Evolutionary conservation across 2,797 vertebrate species (phyloP).

Genomic region (Crocidura indochinensis): DNA sequence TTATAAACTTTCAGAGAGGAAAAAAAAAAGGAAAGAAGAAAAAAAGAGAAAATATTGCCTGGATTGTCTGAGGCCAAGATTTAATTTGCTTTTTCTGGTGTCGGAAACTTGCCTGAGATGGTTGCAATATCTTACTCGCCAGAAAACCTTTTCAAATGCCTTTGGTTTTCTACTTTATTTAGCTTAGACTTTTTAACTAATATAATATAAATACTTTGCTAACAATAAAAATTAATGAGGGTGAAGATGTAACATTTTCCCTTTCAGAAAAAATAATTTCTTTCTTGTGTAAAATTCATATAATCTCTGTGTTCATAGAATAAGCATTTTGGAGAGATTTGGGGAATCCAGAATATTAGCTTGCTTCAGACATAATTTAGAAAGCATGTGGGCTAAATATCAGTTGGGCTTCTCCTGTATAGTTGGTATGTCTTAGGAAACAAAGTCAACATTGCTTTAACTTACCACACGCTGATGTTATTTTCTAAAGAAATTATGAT

Average conservation of each 20-base stretch:
- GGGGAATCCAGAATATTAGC: conserved; percentile 16
- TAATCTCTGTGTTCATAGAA: conserved; percentile 17
- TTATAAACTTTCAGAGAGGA: conserved; percentile 35
- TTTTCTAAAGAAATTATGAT: conserved; percentile 54
- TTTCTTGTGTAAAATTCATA: conserved; percentile 19
- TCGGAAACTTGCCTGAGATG: conserved; percentile 54
- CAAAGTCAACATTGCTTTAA: conserved; percentile 34
- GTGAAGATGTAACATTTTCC: conserved; percentile 60
- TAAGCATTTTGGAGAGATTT: background rate
- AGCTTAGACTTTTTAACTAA: conserved; percentile 61
- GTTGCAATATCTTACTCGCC: conserved; percentile 1
- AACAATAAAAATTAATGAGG: conserved; percentile 69
- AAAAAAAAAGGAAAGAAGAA: background rate
- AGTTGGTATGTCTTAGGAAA: conserved; percentile 52
- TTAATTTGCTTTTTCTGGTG: conserved; percentile 61
- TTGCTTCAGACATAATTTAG: conserved; percentile 46
- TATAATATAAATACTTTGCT: conserved; percentile 59
- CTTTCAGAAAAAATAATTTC: conserved; percentile 39
- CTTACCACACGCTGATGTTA: conserved; percentile 9
- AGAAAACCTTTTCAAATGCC: conserved; percentile 59
- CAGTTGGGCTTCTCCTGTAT: background rate
- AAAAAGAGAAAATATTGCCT: background rate
- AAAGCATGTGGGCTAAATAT: conserved; percentile 11
- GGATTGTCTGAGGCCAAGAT: background rate
- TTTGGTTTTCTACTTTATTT: conserved; percentile 63